Evolutionary conservation across 1,140 invertebrate genomes (phyloP).

Genomic region (Chironomus tepperi): DNA sequence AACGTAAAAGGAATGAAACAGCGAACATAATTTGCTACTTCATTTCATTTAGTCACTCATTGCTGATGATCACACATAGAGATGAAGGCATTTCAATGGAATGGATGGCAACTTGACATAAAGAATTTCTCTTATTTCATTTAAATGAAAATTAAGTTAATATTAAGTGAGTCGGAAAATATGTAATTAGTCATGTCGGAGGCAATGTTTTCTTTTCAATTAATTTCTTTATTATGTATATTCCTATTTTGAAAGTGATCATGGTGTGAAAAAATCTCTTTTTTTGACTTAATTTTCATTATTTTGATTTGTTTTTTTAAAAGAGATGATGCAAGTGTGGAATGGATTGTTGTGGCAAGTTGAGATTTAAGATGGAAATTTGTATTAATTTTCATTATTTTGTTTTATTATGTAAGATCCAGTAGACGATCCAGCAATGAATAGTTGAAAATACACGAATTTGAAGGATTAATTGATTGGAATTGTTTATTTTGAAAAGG

Average conservation of each 20-base stretch:
- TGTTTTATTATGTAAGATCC: too few species aligned
- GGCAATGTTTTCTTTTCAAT: not conserved
- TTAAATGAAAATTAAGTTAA: not conserved
- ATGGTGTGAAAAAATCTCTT: slow-evolving; percentile 13
- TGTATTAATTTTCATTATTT: too few species aligned
- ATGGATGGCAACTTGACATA: not conserved
- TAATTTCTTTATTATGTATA: not conserved
- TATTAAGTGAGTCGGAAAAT: slow-evolving; percentile 18
- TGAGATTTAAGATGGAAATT: too few species aligned
- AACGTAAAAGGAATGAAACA: not conserved
- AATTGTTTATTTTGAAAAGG: too few species aligned
- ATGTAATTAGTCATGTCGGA: slow-evolving; percentile 19
- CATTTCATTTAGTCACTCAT: slow-evolving; percentile 14
- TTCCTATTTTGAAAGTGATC: not conserved
- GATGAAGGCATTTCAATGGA: not conserved
- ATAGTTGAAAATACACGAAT: too few species aligned
- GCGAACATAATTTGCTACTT: slow-evolving; percentile 18
- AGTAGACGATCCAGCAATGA: too few species aligned
- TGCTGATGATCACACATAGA: not conserved
- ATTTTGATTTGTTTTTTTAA: too few species aligned
- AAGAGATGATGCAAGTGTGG: too few species aligned
- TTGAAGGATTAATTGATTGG: too few species aligned
- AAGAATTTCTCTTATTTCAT: not conserved
- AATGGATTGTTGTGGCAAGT: too few species aligned
- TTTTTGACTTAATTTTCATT: not conserved